These are phyloP conservation scores for Callopanchax toddi DNA, from an alignment of 2,113 vertebrate genomes.

Conservation along the genomic window DNA sequence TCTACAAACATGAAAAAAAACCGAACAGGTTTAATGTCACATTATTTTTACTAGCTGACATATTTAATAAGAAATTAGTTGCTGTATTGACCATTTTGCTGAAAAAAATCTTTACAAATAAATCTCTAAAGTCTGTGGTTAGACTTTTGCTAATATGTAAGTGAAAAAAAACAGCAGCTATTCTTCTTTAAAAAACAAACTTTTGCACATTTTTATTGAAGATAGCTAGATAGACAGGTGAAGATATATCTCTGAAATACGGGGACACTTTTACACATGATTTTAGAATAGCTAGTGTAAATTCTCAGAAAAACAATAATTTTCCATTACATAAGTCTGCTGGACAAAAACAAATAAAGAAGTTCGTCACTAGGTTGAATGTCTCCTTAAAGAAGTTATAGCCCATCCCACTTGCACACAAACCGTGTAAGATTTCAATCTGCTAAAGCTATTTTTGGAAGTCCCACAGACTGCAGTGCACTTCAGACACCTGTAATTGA, in stretches of 20 bases:
- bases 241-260: not conserved
- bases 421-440: slow-evolving; percentile 69
- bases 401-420: slow-evolving; percentile 32
- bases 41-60: too few relatives aligned
- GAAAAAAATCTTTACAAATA: not conserved
- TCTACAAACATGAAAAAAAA: slow-evolving; percentile 76
- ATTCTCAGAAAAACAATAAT: not conserved
- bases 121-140: too few relatives aligned
- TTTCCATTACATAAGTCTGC: not conserved
- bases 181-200: not conserved
- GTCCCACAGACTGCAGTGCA: slow-evolving; percentile 46
- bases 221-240: too few relatives aligned
- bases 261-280: not conserved
- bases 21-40: too few relatives aligned
- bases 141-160: not conserved
- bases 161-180: not conserved
- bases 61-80: too few relatives aligned
- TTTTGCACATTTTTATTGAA: not conserved
- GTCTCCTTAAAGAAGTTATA: slow-evolving; percentile 12
- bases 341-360: not conserved
- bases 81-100: not conserved
- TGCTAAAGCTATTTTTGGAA: slow-evolving; percentile 76
- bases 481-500: slow-evolving; percentile 67
- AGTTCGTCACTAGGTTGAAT: slow-evolving; percentile 10
- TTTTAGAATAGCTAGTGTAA: not conserved